A percentile compares a stretch with the other conserved stretches of the same genome.
phyloP scores from a whole-genome alignment of 2,888 invertebrate species.

The Drosophila gaucha region DNA sequence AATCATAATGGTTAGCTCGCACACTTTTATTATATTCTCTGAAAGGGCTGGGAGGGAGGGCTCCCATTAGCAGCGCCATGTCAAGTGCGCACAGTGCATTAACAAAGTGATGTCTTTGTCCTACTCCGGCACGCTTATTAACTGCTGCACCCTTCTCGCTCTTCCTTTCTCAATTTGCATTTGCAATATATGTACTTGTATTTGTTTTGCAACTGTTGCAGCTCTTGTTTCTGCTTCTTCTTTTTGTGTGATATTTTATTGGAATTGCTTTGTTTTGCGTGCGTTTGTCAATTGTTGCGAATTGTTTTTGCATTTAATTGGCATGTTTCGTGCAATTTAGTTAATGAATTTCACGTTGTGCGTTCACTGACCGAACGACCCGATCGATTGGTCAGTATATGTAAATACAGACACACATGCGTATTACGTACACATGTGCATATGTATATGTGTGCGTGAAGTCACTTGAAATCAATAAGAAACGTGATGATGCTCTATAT shows the following conservation, averaged over 20 bases:
- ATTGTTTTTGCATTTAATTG: slow-evolving; percentile 61
- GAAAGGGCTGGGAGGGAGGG: slow-evolving; percentile 6
- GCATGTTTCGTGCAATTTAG: slow-evolving; percentile 61
- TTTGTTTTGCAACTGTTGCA: slow-evolving; percentile 32
- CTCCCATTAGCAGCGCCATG: slow-evolving; percentile 34
- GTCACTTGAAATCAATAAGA: background rate
- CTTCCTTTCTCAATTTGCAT: slow-evolving; percentile 23
- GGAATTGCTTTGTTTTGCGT: slow-evolving; percentile 48
- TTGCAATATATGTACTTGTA: slow-evolving; percentile 37
- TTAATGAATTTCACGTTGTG: slow-evolving; percentile 59
- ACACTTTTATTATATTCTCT: slow-evolving; percentile 30
- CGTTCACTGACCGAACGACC: slow-evolving; percentile 68
- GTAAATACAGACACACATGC: too few species aligned
- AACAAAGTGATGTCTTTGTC: slow-evolving; percentile 9
- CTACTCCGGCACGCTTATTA: background rate
- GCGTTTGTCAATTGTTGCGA: slow-evolving; percentile 53
- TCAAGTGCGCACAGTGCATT: slow-evolving; percentile 46
- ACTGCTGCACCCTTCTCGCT: background rate
- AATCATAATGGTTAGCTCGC: slow-evolving; percentile 68
- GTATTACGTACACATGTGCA: too few species aligned
- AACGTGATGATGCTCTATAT: background rate
- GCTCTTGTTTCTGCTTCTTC: slow-evolving; percentile 23
- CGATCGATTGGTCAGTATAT: slow-evolving; percentile 1
- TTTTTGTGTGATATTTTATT: slow-evolving; percentile 23
- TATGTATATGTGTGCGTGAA: background rate